Evolutionary conservation across 2,113 vertebrate genomes (phyloP).

Genomic region (Coracopsis vasa): DNA sequence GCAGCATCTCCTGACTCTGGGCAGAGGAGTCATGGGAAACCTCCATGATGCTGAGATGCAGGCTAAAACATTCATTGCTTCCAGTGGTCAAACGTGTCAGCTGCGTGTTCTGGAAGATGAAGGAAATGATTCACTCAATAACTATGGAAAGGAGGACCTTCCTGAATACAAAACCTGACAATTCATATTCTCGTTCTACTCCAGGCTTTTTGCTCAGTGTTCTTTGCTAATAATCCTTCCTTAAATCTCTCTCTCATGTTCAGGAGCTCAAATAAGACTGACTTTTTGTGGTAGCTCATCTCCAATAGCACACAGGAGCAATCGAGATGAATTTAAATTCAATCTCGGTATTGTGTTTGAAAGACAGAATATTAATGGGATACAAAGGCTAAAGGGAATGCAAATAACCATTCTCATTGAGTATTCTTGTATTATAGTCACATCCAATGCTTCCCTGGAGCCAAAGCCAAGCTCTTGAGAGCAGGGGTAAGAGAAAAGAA

Average conservation of each 20-base stretch:
- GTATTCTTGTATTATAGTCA: neutral
- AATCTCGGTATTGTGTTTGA: neutral
- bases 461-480: neutral
- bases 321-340: neutral
- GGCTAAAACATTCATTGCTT: neutral
- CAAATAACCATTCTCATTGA: neutral
- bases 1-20: neutral
- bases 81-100: neutral
- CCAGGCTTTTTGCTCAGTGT: neutral
- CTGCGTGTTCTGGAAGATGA: neutral
- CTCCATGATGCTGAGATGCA: neutral
- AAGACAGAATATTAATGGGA: constrained; percentile 2
- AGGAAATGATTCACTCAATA: neutral
- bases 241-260: neutral
- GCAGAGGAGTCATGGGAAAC: neutral
- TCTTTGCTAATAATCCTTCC: neutral
- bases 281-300: neutral
- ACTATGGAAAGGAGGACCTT: neutral
- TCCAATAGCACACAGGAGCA: neutral
- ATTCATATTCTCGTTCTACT: neutral
- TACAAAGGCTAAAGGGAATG: neutral
- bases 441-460: neutral
- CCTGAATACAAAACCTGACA: neutral
- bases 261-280: neutral
- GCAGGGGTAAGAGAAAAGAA: neutral